Evolutionary conservation across 2,888 invertebrate species (phyloP), one percentile per base, ranked within the genome.

Genomic region (Napeogenes inachia): DNA sequence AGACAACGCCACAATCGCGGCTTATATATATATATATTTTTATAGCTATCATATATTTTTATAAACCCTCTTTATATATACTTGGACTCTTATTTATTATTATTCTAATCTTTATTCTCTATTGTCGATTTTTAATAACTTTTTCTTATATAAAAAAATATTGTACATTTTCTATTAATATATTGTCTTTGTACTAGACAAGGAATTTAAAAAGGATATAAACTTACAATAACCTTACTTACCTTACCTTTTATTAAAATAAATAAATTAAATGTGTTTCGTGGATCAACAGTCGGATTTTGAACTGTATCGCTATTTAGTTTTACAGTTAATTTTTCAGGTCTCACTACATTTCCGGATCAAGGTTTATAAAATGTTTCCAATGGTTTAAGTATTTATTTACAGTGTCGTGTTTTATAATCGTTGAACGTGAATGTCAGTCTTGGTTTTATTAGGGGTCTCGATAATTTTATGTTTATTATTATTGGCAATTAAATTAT

Each of bases 251-350:
- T 21, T 21, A 21, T 21, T 21, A 21, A 21, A 21, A 21, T 21
- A 45, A 45, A 13, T 38, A 38, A 35, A 13, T 13, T 42, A 13
- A 45, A 50, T 4, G 35, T 35, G 4, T 35, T n/a, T 57, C 54
- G 45, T 61, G 32, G 45, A 57, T 10, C 30, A 42, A 50, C 6
- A 46, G 57, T 54, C 13, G n/a, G 30, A 56, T 47, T 32, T 42
- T 59, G 87, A 86, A 85, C 80, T 85, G 76, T 79, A 75, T 74
- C 83, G 81, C 83, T 85, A 90, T 90, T 90, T 80, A 90, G 90
- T 81, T 82, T 79, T 88, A 78, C 78, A 91, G 90, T 90, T 77
- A 90, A 89, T 85, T 90, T 91, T 90, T 67, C 91, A 91, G 91
- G 91, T 91, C 91, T 91, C 73, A 84, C 89, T 75, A 73, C 89